phyloP scores from a whole-genome alignment of 2,113 vertebrate species.

The Puntigrus tetrazona region DNA sequence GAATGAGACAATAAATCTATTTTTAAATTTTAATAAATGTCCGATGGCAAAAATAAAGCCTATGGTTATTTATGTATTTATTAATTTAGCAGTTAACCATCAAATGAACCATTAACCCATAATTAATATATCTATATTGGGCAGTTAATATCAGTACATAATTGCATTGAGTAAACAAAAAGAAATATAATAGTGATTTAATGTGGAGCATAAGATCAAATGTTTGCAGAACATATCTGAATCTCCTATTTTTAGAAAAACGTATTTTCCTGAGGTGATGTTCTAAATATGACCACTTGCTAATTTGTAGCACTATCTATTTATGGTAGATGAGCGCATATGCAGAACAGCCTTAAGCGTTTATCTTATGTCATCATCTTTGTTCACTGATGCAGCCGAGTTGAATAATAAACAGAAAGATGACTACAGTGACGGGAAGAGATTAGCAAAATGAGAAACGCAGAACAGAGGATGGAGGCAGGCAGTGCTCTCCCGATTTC shows the following conservation, averaged over 20 bases:
- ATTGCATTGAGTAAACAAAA: not conserved
- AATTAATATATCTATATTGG: not conserved
- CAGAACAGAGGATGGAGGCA: not conserved
- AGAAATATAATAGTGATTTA: no score
- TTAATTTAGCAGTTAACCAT: not conserved
- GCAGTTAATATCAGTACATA: not conserved
- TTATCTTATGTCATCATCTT: slow-evolving; percentile 5
- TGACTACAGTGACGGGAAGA: not conserved
- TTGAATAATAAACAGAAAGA: slow-evolving; percentile 4
- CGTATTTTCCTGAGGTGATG: not conserved
- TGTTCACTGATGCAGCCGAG: slow-evolving; percentile 19
- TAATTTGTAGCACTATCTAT: slow-evolving; percentile 8
- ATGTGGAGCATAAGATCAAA: not conserved
- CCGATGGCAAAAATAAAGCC: no score
- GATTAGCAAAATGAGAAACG: not conserved
- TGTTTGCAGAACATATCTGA: slow-evolving; percentile 1
- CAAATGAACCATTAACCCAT: no score
- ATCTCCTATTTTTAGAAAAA: not conserved
- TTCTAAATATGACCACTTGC: slow-evolving; percentile 27
- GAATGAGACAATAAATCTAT: no score
- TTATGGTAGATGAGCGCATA: slow-evolving; percentile 8
- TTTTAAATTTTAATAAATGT: no score
- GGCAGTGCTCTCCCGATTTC: slow-evolving; percentile 29
- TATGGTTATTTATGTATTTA: not conserved
- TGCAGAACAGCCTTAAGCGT: not conserved